Percentiles rank a stretch among this genome's conserved stretches.
These are phyloP conservation scores for Psophia crepitans DNA, from an alignment of 2,113 vertebrate species.

Conservation along the genomic window DNA sequence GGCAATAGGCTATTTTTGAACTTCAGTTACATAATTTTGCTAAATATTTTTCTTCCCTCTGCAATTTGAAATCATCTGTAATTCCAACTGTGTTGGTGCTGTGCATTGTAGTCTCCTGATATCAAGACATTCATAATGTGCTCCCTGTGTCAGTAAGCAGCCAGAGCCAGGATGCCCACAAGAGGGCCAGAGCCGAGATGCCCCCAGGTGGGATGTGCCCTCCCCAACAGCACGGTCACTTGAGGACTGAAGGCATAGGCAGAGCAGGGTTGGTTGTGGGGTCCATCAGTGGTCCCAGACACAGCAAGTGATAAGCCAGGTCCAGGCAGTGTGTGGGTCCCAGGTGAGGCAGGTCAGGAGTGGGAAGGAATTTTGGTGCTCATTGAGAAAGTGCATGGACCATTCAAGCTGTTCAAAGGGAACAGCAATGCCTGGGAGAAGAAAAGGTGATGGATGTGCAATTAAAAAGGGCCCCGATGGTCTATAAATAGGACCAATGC, in stretches of 20 bases:
- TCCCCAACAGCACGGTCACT: accelerated
- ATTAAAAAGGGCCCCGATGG: not conserved
- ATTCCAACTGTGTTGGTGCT: not conserved
- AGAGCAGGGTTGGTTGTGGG: accelerated
- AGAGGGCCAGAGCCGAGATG: accelerated
- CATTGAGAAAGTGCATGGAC: not conserved
- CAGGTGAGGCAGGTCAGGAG: not conserved
- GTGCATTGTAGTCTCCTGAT: not conserved
- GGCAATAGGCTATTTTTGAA: slow-evolving; percentile 51
- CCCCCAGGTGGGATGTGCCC: not conserved
- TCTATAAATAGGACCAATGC: too few relatives aligned
- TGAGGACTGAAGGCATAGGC: not conserved
- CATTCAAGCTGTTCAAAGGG: not conserved
- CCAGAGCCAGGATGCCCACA: not conserved
- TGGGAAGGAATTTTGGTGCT: not conserved
- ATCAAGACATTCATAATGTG: not conserved
- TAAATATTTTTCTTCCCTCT: slow-evolving; percentile 48
- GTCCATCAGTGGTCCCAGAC: not conserved
- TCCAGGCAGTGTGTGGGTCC: not conserved
- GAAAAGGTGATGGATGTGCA: not conserved
- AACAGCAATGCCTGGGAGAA: not conserved
- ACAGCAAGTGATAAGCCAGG: not conserved
- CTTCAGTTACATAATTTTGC: slow-evolving; percentile 46
- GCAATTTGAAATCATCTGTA: not conserved
- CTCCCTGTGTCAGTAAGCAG: not conserved